Evolutionary conservation across 2,113 vertebrate species (phyloP), one percentile per base, ranked within the genome.

Genomic region (Alouatta palliata): DNA sequence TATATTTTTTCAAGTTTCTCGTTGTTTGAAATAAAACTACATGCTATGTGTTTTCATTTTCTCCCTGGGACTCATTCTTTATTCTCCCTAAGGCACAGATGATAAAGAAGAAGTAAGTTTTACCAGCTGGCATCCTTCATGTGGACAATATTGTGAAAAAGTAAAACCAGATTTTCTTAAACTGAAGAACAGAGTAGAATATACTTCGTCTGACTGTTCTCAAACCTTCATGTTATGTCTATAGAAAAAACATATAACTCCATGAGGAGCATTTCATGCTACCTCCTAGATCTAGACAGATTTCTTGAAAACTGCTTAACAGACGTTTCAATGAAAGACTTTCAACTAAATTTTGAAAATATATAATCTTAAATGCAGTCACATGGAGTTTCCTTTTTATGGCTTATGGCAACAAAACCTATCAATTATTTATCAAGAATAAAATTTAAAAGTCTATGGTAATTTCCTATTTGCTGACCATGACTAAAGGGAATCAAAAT

Each of bases 51-150:
- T 79, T 96, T 97, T 76, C 91, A 75, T 95, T 92, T 94, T 94
- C 70, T 94, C 80, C 45, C 25, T 87, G 37, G 52, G 32, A 85
- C 30, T 64, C 71, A 64, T 89, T 35, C 12, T 90, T 92, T 80
- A 81, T 54, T 2, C 6, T 98, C 73, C 32, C 76, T 87, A 97
- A 82, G 83, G 95, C 73, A 97, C 10, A 77, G 85, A 68, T 76
- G 96, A 97, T 61, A 97, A 90, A 66, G 54, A 97, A 82, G 90
- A 87, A 95, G 49, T 82, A 94, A 89, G 10, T 96, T 98, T 97
- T 56, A 97, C n/a, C 92, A 97, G 52, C 92, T 96, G 77, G 56
- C 20, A 97, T 71, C 21, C 83, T 94, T 97, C 91, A 73, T 87
- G 52, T 43, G 58, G 61, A 77, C 25, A 76, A 96, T 64, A 87